Percentiles rank a stretch among this genome's conserved stretches.
Evolutionary conservation across 2,113 vertebrate species (phyloP).

Genomic region (Syngnathus scovelli): DNA sequence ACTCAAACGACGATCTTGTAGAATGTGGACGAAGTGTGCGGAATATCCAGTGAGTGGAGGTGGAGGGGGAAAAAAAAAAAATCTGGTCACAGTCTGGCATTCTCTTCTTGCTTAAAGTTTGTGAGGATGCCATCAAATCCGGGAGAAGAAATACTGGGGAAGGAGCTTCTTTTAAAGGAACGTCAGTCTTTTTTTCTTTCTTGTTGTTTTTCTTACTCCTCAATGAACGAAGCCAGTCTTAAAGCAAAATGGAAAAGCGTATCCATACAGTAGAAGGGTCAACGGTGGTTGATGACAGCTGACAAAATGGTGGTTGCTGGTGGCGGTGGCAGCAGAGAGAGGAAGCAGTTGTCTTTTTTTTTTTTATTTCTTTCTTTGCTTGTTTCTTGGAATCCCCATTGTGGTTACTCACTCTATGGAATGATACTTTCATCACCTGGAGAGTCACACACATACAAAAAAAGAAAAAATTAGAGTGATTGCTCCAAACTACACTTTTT

Average conservation of each 20-base stretch:
- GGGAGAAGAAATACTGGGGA: not conserved
- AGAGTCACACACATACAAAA: not conserved
- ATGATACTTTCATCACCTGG: not conserved
- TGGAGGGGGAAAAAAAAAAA: constrained; percentile 24
- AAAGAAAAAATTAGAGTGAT: too few species aligned
- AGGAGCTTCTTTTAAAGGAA: not conserved
- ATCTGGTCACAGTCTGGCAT: constrained; percentile 11
- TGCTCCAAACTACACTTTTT: too few species aligned
- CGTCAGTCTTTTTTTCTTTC: constrained; percentile 21
- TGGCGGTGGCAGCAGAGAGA: constrained; percentile 2
- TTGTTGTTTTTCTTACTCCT: not conserved
- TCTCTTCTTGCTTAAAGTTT: constrained; percentile 22
- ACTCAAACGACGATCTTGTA: constrained; percentile 29
- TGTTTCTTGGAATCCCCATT: constrained; percentile 22
- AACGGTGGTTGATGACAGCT: constrained; percentile 20
- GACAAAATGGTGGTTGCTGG: constrained; percentile 2
- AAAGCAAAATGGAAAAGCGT: constrained; percentile 47
- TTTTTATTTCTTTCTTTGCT: not conserved
- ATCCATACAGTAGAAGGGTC: constrained; percentile 39
- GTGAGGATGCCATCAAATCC: constrained; percentile 19
- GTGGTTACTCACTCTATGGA: not conserved
- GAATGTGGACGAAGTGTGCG: constrained; percentile 25
- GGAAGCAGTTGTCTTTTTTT: not conserved
- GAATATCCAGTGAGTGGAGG: constrained; percentile 43
- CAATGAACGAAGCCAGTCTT: constrained; percentile 37